Evolutionary conservation across 2,113 vertebrate species (phyloP), one percentile per base, ranked within the genome.

Genomic region (Trochalopteron elliotii): DNA sequence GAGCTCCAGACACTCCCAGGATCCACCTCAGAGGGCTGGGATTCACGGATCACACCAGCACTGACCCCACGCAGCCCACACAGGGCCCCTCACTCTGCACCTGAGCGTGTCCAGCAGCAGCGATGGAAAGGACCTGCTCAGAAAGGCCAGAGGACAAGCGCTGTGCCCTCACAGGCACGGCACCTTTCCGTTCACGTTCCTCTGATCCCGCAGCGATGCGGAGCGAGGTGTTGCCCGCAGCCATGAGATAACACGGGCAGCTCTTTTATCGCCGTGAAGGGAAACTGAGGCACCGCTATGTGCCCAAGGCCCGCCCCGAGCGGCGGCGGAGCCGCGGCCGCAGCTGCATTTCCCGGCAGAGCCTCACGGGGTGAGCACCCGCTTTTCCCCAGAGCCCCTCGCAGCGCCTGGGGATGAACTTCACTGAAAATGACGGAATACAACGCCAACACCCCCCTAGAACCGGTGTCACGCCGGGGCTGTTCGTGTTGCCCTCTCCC

Each of bases 381-480:
- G 12, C 27, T 30, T 19, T 6, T 24, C 60, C 45, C 6, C 86
- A 7, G 0, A 1, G 4, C 65, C 21, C 27, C 40, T 30, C 21
- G 23, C 11, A 15, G 19, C 12, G 52, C 40, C 56, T 18, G 7
- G 7, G 19, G 27, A n/a, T 0, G 17, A 53, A 63, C 52, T 37
- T 9, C 28, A 3, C 1, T 4, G 47, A 33, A 56, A 84, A 60
- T 2, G 64, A 56, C n/a, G 16, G 59, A 55, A 59, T 23, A 18
- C 52, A 24, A 1, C 0, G 5, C n/a, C 14, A 80, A 18, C 2
- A 11, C 12, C 61, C 14, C 15, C 10, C 35, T 0, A 6, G 47
- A 0, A 7, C 40, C 50, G 69, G 2, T 45, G 68, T 33, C 81
- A 64, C 40, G 28, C 18, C n/a, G n/a, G 28, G 18, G 69, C 60